phyloP scores from a whole-genome alignment of 1,140 invertebrate species.

The Matsumurasca onukii region DNA sequence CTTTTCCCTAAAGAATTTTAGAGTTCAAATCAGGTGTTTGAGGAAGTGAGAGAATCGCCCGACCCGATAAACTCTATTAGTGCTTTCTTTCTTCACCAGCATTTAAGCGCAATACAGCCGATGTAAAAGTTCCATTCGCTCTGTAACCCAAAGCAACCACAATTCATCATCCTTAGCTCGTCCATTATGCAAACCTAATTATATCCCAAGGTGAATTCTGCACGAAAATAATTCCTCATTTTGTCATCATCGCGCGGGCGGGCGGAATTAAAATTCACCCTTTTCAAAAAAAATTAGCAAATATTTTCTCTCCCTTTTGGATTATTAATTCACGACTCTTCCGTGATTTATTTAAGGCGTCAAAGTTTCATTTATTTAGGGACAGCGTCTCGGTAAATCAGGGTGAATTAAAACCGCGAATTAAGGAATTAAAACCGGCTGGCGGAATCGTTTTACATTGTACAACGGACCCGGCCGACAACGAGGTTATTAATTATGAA shows the following conservation, averaged over 20 bases:
- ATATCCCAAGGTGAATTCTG: not conserved
- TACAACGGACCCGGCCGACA: not conserved
- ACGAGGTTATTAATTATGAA: conserved; percentile 26
- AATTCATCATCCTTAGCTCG: not conserved
- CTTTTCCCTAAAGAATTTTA: no score
- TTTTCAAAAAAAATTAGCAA: not conserved
- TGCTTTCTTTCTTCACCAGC: no score
- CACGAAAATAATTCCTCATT: not conserved
- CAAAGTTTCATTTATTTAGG: conserved; percentile 24
- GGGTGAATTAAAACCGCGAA: conserved; percentile 23
- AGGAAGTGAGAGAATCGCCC: no score
- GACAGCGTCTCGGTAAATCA: conserved; percentile 23
- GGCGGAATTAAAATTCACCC: conserved; percentile 20
- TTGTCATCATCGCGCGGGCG: not conserved
- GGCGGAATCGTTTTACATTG: conserved; percentile 23
- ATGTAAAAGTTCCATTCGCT: no score
- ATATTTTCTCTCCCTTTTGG: conserved; percentile 4
- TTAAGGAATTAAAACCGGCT: conserved; percentile 25
- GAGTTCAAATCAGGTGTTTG: no score
- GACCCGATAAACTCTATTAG: no score
- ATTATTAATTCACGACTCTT: conserved; percentile 14
- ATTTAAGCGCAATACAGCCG: no score
- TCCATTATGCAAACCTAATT: not conserved
- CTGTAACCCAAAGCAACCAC: no score
- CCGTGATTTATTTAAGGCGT: conserved; percentile 21